A percentile compares a stretch with the other conserved stretches of the same genome.
phyloP scores from a whole-genome alignment of 2,113 vertebrate genomes.

The Tautogolabrus adspersus region DNA sequence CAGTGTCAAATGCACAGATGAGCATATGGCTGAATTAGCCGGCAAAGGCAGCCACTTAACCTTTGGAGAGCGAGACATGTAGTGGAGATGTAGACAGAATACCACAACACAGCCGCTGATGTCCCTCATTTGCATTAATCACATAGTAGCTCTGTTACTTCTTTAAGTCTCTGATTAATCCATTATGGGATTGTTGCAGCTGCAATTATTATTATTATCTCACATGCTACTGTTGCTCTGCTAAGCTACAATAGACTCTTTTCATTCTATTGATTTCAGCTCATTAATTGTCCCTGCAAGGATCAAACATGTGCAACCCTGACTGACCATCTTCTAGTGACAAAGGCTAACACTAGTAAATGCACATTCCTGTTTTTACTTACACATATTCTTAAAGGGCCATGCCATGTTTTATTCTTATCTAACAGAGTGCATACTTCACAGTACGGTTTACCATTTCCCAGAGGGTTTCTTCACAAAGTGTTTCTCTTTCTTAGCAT shows the following conservation, averaged over 20 bases:
- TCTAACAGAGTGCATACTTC: not conserved
- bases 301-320: constrained; percentile 5
- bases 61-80: constrained; percentile 64
- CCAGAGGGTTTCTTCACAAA: too few relatives aligned
- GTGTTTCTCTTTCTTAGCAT: not conserved
- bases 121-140: constrained; percentile 71
- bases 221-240: not conserved
- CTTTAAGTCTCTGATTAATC: constrained; percentile 52
- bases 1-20: constrained; percentile 62
- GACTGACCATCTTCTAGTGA: not conserved
- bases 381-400: not conserved
- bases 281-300: constrained; percentile 34
- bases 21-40: constrained; percentile 75
- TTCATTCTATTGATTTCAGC: constrained; percentile 36
- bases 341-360: not conserved
- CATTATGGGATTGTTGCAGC: constrained; percentile 14
- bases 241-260: constrained; percentile 34
- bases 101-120: constrained; percentile 30
- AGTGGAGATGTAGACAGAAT: constrained; percentile 56
- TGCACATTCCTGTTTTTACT: not conserved
- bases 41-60: constrained; percentile 73
- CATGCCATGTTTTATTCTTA: not conserved
- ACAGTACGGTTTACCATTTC: not conserved
- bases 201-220: constrained; percentile 49
- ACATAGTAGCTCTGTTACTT: constrained; percentile 41